Percentiles rank a stretch among this genome's conserved stretches.
These are phyloP conservation scores for Heliconius eleuchia DNA, from an alignment of 1,140 invertebrate species.

Conservation along the genomic window DNA sequence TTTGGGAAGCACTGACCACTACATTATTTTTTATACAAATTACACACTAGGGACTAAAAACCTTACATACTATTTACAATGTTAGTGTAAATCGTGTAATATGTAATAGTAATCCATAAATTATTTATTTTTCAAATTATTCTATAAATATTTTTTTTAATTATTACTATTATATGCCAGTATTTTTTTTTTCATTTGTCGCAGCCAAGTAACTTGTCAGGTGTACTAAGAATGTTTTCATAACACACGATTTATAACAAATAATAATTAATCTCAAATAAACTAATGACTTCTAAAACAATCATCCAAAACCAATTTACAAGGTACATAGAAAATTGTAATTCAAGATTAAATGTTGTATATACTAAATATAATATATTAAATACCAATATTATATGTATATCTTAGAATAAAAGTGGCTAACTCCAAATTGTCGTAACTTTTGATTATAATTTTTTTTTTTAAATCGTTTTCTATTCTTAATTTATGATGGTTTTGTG, in stretches of 20 bases:
- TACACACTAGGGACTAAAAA: neutral
- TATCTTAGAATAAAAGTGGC: neutral
- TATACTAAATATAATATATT: too few species aligned
- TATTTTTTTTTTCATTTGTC: too few species aligned
- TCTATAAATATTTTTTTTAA: too few species aligned
- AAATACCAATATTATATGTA: too few species aligned
- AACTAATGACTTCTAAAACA: constrained; percentile 2
- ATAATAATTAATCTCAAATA: neutral
- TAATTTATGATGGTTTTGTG: too few species aligned
- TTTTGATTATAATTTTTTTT: neutral
- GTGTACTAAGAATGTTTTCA: neutral
- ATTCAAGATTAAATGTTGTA: neutral
- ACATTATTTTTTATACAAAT: neutral
- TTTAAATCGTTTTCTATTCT: neutral
- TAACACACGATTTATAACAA: neutral
- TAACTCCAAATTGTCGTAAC: neutral
- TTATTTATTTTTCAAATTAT: too few species aligned
- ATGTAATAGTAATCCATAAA: too few species aligned
- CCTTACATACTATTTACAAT: neutral
- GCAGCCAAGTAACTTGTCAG: too few species aligned
- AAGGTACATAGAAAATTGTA: neutral
- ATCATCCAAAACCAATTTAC: constrained; percentile 5
- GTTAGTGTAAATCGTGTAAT: too few species aligned
- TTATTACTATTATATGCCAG: too few species aligned
- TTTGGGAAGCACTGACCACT: constrained; percentile 25